Conservation (phyloP, 2,888 invertebrate genomes). For the Philereme vetulata region DNA sequence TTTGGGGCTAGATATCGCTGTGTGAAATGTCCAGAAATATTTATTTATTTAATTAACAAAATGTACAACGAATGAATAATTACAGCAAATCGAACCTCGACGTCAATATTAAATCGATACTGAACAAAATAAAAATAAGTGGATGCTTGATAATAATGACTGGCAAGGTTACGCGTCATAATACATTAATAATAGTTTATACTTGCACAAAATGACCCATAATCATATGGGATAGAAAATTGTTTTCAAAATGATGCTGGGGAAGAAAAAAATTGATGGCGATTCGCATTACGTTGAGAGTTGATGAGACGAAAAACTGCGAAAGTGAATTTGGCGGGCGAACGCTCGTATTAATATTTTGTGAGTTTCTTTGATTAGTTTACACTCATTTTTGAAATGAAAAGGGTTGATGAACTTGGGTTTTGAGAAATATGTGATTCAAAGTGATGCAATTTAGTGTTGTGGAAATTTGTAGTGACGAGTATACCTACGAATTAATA, state of each 20-base stretch:
- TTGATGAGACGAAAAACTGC: conserved; percentile 74
- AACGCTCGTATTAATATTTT: conserved; percentile 49
- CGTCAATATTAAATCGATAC: conserved; percentile 18
- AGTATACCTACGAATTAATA: too few relatives aligned
- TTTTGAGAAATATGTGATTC: not conserved
- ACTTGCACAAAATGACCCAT: conserved; percentile 73
- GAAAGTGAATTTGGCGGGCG: conserved; percentile 59
- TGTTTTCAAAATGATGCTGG: conserved; percentile 72
- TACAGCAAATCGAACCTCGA: too few relatives aligned
- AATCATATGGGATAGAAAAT: conserved; percentile 82
- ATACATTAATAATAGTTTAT: conserved; percentile 80
- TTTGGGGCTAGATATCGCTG: too few relatives aligned
- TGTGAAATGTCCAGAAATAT: too few relatives aligned
- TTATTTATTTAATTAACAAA: too few relatives aligned
- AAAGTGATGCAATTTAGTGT: too few relatives aligned
- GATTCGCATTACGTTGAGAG: conserved; percentile 60
- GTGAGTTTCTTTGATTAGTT: conserved; percentile 71
- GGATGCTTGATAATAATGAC: conserved; percentile 33
- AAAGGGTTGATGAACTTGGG: conserved; percentile 16
- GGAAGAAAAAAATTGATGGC: conserved; percentile 70
- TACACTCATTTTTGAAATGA: conserved; percentile 32
- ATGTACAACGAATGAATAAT: too few relatives aligned
- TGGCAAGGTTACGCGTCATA: conserved; percentile 54
- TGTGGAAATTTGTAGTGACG: too few relatives aligned
- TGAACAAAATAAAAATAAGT: conserved; percentile 22